These are phyloP conservation scores for Gallinago nigripennis DNA, from an alignment of 2,797 vertebrate genomes.

Conservation along the genomic window DNA sequence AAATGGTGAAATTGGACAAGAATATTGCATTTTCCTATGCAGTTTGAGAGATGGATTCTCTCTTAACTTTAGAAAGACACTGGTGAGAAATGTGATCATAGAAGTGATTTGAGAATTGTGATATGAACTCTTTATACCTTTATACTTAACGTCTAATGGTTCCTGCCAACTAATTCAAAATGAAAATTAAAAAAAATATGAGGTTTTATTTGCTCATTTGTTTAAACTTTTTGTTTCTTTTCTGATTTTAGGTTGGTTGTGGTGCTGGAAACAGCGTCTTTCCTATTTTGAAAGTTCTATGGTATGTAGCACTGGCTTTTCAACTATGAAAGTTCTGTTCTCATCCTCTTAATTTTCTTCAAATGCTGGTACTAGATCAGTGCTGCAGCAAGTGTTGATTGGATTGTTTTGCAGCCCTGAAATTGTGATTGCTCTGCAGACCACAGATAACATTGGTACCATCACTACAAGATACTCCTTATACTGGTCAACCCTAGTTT, in stretches of 20 bases:
- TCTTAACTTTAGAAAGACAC: neutral
- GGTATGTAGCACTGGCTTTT: conserved; percentile 77
- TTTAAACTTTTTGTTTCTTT: conserved; percentile 30
- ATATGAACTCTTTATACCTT: neutral
- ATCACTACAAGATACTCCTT: neutral
- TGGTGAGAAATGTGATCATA: neutral
- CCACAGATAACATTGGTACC: neutral
- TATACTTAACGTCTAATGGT: neutral
- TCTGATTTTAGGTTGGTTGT: conserved; percentile 87
- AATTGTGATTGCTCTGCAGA: neutral
- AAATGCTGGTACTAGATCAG: neutral
- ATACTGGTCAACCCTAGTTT: neutral
- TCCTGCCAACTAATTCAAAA: neutral
- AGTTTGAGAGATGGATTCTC: neutral
- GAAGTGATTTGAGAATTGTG: neutral
- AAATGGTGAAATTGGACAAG: neutral
- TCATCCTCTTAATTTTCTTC: neutral
- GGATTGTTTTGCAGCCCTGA: neutral
- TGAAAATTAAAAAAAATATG: neutral
- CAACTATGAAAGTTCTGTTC: neutral
- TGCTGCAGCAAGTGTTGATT: neutral
- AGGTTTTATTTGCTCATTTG: neutral
- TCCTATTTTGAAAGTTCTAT: conserved; percentile 86
- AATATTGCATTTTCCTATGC: neutral
- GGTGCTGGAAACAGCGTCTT: conserved; percentile 93